Conservation (phyloP, 2,888 invertebrate genomes). For the Hirudinaria manillensis region DNA sequence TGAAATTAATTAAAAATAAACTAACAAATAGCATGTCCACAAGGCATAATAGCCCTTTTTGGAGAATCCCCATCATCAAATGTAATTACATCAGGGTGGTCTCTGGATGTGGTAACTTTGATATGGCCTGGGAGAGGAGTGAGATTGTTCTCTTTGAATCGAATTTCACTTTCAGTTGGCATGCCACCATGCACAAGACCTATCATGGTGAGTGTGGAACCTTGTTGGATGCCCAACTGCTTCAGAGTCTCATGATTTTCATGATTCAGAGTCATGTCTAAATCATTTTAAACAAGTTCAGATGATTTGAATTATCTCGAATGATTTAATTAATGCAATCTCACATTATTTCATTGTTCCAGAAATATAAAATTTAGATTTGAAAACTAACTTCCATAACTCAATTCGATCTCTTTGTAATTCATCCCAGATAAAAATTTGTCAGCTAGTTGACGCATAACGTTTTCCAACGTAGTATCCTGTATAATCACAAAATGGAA, state of each 20-base stretch:
- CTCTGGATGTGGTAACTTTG: conserved; percentile 1
- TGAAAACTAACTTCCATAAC: conserved; percentile 5
- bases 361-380: no score
- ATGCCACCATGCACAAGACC: conserved; percentile 15
- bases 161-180: background rate
- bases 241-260: background rate
- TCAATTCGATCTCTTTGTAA: background rate
- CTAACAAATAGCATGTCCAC: conserved; percentile 27
- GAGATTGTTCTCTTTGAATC: background rate
- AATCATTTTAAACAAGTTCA: background rate
- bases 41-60: conserved; percentile 26
- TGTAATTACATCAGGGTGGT: conserved; percentile 22
- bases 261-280: background rate
- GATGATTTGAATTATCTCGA: no score
- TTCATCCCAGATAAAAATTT: background rate
- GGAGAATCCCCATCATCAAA: conserved; percentile 10
- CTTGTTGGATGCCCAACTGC: conserved; percentile 10
- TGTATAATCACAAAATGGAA: no score
- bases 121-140: conserved; percentile 20
- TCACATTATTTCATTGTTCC: no score
- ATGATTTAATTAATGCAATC: no score
- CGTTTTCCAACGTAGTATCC: no score
- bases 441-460: no score
- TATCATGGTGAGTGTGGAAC: conserved; percentile 9
- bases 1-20: no score